Conservation (phyloP, 2,888 invertebrate species). For the Aplocera efformata region DNA sequence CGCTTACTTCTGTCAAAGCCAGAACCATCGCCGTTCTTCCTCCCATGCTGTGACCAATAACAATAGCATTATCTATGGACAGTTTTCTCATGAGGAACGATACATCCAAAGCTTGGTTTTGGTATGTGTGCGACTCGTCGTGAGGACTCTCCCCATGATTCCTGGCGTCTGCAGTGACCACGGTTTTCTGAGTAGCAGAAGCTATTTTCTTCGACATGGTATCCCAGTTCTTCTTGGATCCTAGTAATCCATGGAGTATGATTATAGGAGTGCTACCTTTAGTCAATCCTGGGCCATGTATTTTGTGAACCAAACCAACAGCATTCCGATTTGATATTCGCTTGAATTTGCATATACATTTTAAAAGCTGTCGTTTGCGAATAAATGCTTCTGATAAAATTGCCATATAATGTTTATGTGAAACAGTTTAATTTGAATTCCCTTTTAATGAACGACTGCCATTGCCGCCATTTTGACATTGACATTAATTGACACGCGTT, state of each 20-base stretch:
- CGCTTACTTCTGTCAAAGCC: slow-evolving; percentile 24
- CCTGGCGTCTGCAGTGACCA: slow-evolving; percentile 92
- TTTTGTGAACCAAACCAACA: slow-evolving; percentile 82
- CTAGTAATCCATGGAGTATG: slow-evolving; percentile 94
- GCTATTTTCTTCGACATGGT: slow-evolving; percentile 86
- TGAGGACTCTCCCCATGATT: slow-evolving; percentile 98
- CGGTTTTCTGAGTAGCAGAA: slow-evolving; percentile 84
- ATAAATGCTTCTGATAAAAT: slow-evolving; percentile 17
- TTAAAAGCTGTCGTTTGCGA: slow-evolving; percentile 8
- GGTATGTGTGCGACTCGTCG: slow-evolving; percentile 85
- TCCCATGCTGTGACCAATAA: slow-evolving; percentile 96
- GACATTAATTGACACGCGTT: too few species aligned
- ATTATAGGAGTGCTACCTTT: slow-evolving; percentile 81
- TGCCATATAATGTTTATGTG: slow-evolving; percentile 36
- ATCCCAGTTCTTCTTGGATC: slow-evolving; percentile 96
- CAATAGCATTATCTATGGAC: slow-evolving; percentile 45
- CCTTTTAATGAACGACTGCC: neutral
- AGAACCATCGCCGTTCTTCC: slow-evolving; percentile 92
- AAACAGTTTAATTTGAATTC: slow-evolving; percentile 1
- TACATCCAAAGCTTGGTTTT: slow-evolving; percentile 83
- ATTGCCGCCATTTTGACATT: slow-evolving; percentile 2
- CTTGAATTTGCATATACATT: slow-evolving; percentile 5
- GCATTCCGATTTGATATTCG: slow-evolving; percentile 36
- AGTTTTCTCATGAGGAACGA: slow-evolving; percentile 82
- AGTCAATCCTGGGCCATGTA: slow-evolving; percentile 36